These are phyloP conservation scores for Phymatocera aterrima DNA, from an alignment of 2,888 invertebrate species.

Conservation along the genomic window DNA sequence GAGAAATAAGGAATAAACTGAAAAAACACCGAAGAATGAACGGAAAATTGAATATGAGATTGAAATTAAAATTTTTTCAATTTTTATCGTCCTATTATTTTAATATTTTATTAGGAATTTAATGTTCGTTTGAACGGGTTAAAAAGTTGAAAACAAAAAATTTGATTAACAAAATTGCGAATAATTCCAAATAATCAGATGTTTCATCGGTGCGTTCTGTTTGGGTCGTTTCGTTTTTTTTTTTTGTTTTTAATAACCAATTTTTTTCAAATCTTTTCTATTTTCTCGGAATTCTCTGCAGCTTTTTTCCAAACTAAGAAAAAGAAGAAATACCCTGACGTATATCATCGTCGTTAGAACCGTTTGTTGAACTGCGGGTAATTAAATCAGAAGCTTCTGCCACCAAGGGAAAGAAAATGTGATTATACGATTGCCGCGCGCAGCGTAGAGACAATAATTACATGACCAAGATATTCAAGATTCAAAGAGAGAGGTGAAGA, in stretches of 20 bases:
- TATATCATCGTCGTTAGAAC: no score
- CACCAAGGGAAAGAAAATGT: background rate
- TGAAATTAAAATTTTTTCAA: no score
- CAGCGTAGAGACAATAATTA: conserved; percentile 1
- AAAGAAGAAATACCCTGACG: conserved; percentile 20
- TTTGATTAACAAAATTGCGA: no score
- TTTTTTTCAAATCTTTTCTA: background rate
- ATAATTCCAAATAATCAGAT: no score
- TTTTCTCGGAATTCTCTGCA: background rate
- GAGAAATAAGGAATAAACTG: no score
- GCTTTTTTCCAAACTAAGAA: conserved; percentile 1
- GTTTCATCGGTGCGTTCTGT: no score
- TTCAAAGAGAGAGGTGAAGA: background rate
- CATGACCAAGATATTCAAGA: background rate
- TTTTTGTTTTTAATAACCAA: background rate
- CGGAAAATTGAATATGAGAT: no score
- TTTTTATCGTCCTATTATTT: no score
- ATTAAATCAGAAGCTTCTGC: background rate
- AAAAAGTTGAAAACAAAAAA: no score
- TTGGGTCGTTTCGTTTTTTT: background rate
- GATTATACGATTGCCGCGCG: background rate
- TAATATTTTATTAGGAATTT: no score
- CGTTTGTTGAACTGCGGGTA: background rate
- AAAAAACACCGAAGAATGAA: no score
- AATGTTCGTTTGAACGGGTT: no score